phyloP scores from a whole-genome alignment of 2,888 invertebrate species.

The Latrodectus elegans region DNA sequence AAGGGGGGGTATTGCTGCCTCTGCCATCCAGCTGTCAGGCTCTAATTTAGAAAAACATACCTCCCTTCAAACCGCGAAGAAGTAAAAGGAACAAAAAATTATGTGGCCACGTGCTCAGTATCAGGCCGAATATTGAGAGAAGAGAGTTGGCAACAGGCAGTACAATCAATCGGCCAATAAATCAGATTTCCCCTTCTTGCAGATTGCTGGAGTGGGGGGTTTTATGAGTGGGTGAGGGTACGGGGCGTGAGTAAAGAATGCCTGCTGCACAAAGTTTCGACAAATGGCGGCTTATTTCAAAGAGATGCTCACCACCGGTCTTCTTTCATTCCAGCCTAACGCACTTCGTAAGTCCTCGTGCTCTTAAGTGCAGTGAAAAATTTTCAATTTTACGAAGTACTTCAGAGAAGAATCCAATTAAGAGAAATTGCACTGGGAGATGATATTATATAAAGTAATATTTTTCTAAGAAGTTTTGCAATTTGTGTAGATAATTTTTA shows the following conservation, averaged over 20 bases:
- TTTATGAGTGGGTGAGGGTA: neutral
- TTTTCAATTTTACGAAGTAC: conserved; percentile 47
- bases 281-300: conserved; percentile 53
- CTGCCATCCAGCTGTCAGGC: neutral
- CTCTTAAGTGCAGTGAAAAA: conserved; percentile 4
- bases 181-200: conserved; percentile 24
- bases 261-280: conserved; percentile 39
- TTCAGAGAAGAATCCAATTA: neutral
- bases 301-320: conserved; percentile 25
- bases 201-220: neutral
- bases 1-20: too few species aligned
- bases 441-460: too few species aligned
- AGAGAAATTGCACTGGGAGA: too few species aligned
- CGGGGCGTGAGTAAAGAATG: neutral
- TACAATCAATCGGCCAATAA: conserved; percentile 60
- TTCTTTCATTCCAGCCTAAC: neutral
- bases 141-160: conserved; percentile 55
- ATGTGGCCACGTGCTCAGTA: conserved; percentile 41
- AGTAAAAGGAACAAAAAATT: conserved; percentile 13
- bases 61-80: neutral
- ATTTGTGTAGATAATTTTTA: too few species aligned
- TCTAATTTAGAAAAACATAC: conserved; percentile 22
- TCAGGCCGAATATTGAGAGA: conserved; percentile 24
- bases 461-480: too few species aligned
- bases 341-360: too few species aligned